Base-by-base conservation (phyloP, 2,888 invertebrate species). In the Anodontia alba region DNA sequence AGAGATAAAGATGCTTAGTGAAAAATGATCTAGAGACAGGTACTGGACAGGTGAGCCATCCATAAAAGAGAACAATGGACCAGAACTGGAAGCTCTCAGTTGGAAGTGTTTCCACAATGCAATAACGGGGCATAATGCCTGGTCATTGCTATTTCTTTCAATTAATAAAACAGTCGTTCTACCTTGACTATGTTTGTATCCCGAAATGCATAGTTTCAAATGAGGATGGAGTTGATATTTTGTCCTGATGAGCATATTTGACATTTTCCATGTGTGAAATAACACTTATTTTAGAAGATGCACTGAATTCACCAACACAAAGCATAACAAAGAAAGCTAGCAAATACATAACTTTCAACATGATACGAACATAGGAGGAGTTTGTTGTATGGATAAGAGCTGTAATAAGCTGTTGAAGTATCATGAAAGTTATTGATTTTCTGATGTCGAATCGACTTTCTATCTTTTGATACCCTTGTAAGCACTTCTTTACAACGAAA, bases 61-160 rank as follows among this genome's bases (percentile, higher is more conserved):
- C 67, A 67, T 67, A n/a, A 67, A 67, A 3, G 67, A 67, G 36
- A 67, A 67, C 8, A 67, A 5, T 3, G 67, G 67, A 36, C 67
- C 67, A n/a, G 2, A 12, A 12, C 7, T 10, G 33, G 36, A 8
- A 23, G 5, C 33, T 67, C 67, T 15, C 5, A 67, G 67, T 42
- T 36, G 5, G 8, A 67, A n/a, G 20, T 67, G 36, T 15, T 20
- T 3, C 67, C 67, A 67, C 23, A 67, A 67, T 15, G 36, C 38
- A 36, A 12, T 7, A 26, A 57, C 57, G 3, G 57, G 57, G 29
- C 57, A 49, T 20, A 49, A 26, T 26, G 3, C 57, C 15, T 7
- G 7, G 2, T 36, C 23, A 20, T 7, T n/a, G n/a, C n/a, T n/a
- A 36, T 38, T 23, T n/a, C 20, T 7, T 36, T 36, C 33, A 67